A percentile compares a stretch with the other conserved stretches of the same genome.
Evolutionary conservation across 2,113 vertebrate species (phyloP).

Genomic region (Coryphaenoides rupestris): DNA sequence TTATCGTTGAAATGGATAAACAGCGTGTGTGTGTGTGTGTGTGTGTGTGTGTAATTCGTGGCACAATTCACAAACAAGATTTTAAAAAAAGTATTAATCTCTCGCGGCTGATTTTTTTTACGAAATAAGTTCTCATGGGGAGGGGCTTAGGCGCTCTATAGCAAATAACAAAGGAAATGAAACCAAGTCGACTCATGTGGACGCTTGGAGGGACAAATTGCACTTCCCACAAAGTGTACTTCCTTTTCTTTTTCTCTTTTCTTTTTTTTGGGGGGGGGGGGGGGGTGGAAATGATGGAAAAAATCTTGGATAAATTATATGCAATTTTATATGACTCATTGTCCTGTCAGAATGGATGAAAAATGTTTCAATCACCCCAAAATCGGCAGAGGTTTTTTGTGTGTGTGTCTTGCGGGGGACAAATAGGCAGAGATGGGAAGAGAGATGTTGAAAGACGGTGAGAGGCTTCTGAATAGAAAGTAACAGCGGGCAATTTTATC

Average conservation of each 20-base stretch:
- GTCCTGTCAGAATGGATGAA: conserved; percentile 19
- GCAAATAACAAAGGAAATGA: conserved; percentile 1
- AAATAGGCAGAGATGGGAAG: conserved; percentile 38
- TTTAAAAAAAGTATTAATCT: too few relatives aligned
- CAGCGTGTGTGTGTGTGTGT: too few relatives aligned
- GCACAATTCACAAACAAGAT: too few relatives aligned
- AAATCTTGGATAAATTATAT: conserved; percentile 37
- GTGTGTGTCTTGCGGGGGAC: conserved; percentile 18
- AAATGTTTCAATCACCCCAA: conserved; percentile 36
- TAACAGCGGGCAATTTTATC: conserved; percentile 57
- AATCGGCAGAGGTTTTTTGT: conserved; percentile 9
- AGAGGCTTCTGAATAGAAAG: conserved; percentile 50
- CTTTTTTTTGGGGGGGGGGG: conserved; percentile 1
- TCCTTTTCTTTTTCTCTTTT: conserved; percentile 13
- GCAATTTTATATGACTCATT: conserved; percentile 44
- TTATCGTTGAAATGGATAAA: too few relatives aligned
- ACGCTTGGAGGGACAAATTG: conserved; percentile 6
- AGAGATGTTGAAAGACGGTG: conserved; percentile 41
- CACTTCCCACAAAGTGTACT: conserved; percentile 11
- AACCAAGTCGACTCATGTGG: conserved; percentile 16
- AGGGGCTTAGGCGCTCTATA: too few relatives aligned
- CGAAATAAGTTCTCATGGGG: too few relatives aligned
- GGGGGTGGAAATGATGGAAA: background rate
- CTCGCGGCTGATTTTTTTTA: too few relatives aligned
- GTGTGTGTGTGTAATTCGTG: too few relatives aligned